Evolutionary conservation across 92 coral and sea anemone genomes (phyloP).

Genomic region (Paragorgia papillata): DNA sequence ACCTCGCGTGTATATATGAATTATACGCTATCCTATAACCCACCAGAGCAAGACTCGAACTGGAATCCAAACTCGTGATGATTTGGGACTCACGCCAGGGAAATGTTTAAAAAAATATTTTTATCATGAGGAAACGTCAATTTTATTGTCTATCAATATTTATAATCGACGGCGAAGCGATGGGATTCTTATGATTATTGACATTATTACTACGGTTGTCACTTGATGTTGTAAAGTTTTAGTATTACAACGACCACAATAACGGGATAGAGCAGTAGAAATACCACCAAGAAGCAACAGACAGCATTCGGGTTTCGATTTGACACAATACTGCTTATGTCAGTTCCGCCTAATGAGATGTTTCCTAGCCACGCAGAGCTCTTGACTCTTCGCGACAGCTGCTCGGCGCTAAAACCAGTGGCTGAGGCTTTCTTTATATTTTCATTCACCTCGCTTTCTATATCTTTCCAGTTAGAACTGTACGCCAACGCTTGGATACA

Average conservation of each 20-base stretch:
- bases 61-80: no score
- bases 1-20: no score
- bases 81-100: no score
- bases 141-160: no score
- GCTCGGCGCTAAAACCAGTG: slow-evolving; percentile 81
- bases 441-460: slow-evolving; percentile 64
- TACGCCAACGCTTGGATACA: slow-evolving; percentile 73
- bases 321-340: slow-evolving; percentile 63
- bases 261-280: slow-evolving; percentile 55
- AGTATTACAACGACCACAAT: slow-evolving; percentile 29
- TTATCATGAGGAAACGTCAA: no score
- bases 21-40: no score
- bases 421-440: slow-evolving; percentile 85
- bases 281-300: slow-evolving; percentile 5
- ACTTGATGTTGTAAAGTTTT: no score
- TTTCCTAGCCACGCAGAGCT: slow-evolving; percentile 76
- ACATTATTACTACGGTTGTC: no score
- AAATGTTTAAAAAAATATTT: no score
- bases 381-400: slow-evolving; percentile 70
- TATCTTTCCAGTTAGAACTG: slow-evolving; percentile 67
- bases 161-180: no score
- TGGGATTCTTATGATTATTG: no score
- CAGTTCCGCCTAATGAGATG: slow-evolving; percentile 68
- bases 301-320: slow-evolving; percentile 21
- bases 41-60: no score